These are phyloP conservation scores for Mohoua ochrocephala DNA, from an alignment of 2,113 vertebrate species.

Conservation along the genomic window DNA sequence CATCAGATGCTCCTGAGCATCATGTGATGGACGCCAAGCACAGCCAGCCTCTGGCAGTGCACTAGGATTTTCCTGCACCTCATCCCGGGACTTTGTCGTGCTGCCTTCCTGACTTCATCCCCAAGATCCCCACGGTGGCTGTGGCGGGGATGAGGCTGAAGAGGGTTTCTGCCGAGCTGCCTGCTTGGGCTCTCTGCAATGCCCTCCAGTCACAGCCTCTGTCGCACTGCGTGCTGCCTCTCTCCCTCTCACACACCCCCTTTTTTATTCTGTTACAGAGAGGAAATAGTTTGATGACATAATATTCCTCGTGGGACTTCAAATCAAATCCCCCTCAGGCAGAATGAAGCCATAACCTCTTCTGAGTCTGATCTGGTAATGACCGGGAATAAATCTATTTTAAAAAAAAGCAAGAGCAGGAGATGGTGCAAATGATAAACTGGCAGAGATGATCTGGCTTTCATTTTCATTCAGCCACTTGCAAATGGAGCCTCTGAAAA, in stretches of 20 bases:
- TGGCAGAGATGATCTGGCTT: conserved; percentile 3
- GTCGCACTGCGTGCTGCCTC: not conserved
- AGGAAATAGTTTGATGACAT: conserved; percentile 16
- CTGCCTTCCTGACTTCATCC: not conserved
- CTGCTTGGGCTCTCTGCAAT: not conserved
- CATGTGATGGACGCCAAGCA: conserved; percentile 38
- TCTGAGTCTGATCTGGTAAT: not conserved
- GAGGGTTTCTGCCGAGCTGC: not conserved
- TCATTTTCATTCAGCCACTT: not conserved
- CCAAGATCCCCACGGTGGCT: not conserved
- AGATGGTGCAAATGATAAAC: not conserved
- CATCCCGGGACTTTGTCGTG: not conserved
- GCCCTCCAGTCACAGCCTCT: not conserved
- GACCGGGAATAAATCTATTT: not conserved
- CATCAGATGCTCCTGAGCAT: conserved; percentile 2
- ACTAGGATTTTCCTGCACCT: not conserved
- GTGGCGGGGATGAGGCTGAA: not conserved
- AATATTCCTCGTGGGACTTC: not conserved
- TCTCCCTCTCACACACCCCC: not conserved
- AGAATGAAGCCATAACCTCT: conserved; percentile 17
- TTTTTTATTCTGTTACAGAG: not conserved
- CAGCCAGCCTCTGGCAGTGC: not conserved
- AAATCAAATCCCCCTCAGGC: conserved; percentile 11
- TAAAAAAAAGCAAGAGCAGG: not conserved
- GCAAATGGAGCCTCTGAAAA: not conserved